Base-by-base conservation (phyloP, 2,888 invertebrate species). In the Orchesellides sinensis region DNA sequence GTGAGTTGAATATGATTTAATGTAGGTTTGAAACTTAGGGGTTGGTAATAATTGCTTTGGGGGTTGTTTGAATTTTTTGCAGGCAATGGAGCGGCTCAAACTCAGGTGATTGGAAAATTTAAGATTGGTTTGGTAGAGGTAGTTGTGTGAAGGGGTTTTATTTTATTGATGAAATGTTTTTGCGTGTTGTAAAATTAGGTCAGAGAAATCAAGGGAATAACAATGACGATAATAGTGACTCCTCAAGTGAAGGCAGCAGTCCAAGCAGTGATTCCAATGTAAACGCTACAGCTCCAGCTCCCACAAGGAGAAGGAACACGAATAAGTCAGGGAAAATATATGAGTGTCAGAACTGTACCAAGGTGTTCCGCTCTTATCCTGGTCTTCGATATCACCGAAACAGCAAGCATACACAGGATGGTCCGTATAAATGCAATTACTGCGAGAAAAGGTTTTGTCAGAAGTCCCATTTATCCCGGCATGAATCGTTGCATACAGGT, bases 361-460 rank as follows among this genome's bases (percentile, higher is more conserved):
- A 85, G 78, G 82, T 85, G 47, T 85, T 85, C 65, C 81, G 83
- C 35, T 83, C 83, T 27, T 85, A 85, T 66, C 85, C 85, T 21
- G 85, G 85, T 54, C 73, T 85, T 69, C 81, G 85, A 73, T 85
- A 85, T 79, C 85, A 85, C 72, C 77, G 85, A 61, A 85, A 85
- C 49, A 77, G 77, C 63, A 83, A 85, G 49, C 85, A 85, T 45
- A 83, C 83, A 14, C 85, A 85, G 77, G 83, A 85, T 61, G 85
- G 85, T 17, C 85, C 85, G 63, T 85, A 85, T 61, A 85, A 85
- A 85, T 85, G 85, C 74, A 82, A 82, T 65, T 85, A 82, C 49
- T 85, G 85, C 72, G 85, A 85, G 40, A 85, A 85, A 49, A 68
- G 84, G n/a, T 85, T 85, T 66, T 85, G 85, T 29, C 85, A 85